phyloP scores from a whole-genome alignment of 1,140 invertebrate genomes.

The Diuraphis noxia region DNA sequence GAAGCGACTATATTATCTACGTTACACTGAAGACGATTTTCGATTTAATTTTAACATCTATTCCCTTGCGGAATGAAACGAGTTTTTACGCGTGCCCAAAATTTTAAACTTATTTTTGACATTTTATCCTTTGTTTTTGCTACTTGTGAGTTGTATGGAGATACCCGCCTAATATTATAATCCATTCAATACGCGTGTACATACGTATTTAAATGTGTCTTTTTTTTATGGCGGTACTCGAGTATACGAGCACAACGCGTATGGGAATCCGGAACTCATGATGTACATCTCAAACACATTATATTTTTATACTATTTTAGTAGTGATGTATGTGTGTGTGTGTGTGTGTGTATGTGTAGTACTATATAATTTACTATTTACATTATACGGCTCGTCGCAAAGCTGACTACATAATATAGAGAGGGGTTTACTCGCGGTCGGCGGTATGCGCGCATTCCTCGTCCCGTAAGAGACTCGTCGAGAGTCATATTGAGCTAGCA shows the following conservation, averaged over 20 bases:
- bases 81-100: neutral
- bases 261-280: neutral
- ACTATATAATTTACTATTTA: neutral
- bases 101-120: neutral
- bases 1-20: neutral
- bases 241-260: too few relatives aligned
- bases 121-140: neutral
- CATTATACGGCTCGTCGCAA: neutral
- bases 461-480: neutral
- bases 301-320: too few relatives aligned
- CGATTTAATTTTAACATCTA: neutral
- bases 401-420: neutral
- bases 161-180: too few relatives aligned
- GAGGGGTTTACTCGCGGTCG: slow-evolving; percentile 4
- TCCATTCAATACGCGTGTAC: neutral
- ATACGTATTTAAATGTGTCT: neutral
- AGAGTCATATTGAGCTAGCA: neutral
- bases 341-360: too few relatives aligned
- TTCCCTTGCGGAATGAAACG: neutral
- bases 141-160: neutral
- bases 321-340: too few relatives aligned
- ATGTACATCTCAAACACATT: neutral
- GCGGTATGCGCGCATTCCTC: slow-evolving; percentile 28
- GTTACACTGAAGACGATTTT: neutral
- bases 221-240: neutral